Percentiles rank a stretch among this genome's conserved stretches.
Conservation (phyloP, 2,888 invertebrate species). For the Drosophila algonquin region DNA sequence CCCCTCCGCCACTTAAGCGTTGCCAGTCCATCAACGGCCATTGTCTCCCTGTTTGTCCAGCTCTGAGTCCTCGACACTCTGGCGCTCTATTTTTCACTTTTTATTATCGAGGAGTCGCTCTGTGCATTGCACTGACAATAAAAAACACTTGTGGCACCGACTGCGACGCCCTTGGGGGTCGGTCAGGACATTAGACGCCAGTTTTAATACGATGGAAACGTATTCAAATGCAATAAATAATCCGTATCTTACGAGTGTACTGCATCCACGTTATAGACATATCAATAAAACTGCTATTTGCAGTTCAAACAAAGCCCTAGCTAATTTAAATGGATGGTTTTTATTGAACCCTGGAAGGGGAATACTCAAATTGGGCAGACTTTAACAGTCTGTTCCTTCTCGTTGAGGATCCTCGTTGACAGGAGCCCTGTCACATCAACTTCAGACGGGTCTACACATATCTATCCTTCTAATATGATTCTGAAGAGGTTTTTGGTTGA, state of each 20-base stretch:
- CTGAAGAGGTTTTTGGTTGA: no score
- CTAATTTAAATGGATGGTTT: background rate
- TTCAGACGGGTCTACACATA: no score
- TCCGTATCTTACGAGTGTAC: background rate
- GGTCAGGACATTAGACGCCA: constrained; percentile 25
- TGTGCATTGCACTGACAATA: constrained; percentile 42
- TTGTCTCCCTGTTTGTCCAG: constrained; percentile 34
- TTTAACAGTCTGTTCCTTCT: background rate
- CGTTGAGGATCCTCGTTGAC: no score
- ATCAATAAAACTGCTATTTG: background rate
- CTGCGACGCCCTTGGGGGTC: constrained; percentile 13
- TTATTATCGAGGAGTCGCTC: constrained; percentile 42
- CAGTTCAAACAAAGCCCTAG: background rate
- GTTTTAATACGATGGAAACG: constrained; percentile 3
- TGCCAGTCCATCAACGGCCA: constrained; percentile 24
- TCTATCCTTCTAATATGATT: no score
- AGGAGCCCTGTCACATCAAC: no score
- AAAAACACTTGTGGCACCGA: constrained; percentile 41
- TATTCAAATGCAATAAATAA: constrained; percentile 5
- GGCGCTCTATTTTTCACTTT: constrained; percentile 39
- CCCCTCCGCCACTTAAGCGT: constrained; percentile 14
- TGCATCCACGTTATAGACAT: background rate
- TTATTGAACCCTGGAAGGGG: no score
- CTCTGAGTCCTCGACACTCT: constrained; percentile 19
- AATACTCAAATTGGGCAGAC: no score